A percentile compares a stretch with the other conserved stretches of the same genome.
Evolutionary conservation across 2,888 invertebrate genomes (phyloP).

Genomic region (Apodemia mormo): DNA sequence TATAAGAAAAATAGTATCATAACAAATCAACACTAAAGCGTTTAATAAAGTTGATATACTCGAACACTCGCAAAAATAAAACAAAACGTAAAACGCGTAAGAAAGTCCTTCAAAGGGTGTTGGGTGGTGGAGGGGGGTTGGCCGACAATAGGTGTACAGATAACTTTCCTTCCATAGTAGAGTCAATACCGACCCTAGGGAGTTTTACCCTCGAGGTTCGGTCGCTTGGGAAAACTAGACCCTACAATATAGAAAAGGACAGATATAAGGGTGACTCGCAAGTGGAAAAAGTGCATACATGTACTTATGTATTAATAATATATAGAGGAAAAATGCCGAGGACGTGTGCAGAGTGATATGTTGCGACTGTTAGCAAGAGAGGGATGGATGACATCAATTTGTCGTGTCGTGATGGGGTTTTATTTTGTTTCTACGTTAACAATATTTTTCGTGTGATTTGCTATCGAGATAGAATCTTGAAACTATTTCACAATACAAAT

Average conservation of each 20-base stretch:
- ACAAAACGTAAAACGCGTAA: slow-evolving; percentile 80
- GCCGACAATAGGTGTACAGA: slow-evolving; percentile 80
- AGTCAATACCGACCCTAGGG: slow-evolving; percentile 81
- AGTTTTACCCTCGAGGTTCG: slow-evolving; percentile 79
- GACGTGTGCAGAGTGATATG: slow-evolving; percentile 79
- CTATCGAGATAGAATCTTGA: slow-evolving; percentile 7
- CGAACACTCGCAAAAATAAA: slow-evolving; percentile 50
- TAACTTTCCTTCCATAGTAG: slow-evolving; percentile 81
- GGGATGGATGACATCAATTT: slow-evolving; percentile 81
- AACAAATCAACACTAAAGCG: slow-evolving; percentile 17
- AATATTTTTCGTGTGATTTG: slow-evolving; percentile 48
- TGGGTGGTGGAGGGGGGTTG: slow-evolving; percentile 50
- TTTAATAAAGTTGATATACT: slow-evolving; percentile 30
- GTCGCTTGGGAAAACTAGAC: slow-evolving; percentile 82
- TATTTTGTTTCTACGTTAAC: slow-evolving; percentile 76
- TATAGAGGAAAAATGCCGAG: slow-evolving; percentile 81
- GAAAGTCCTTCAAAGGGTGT: slow-evolving; percentile 66
- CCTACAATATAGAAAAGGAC: slow-evolving; percentile 81
- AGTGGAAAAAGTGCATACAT: slow-evolving; percentile 65
- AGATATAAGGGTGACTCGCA: slow-evolving; percentile 50
- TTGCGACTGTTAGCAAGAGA: slow-evolving; percentile 79
- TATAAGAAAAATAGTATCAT: slow-evolving; percentile 18
- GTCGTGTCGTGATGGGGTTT: slow-evolving; percentile 81
- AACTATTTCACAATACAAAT: slow-evolving; percentile 13
- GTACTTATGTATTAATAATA: slow-evolving; percentile 81